Percentiles rank a stretch among this genome's conserved stretches.
Conservation (phyloP, 2,888 invertebrate species). For the Acronicta aceris region DNA sequence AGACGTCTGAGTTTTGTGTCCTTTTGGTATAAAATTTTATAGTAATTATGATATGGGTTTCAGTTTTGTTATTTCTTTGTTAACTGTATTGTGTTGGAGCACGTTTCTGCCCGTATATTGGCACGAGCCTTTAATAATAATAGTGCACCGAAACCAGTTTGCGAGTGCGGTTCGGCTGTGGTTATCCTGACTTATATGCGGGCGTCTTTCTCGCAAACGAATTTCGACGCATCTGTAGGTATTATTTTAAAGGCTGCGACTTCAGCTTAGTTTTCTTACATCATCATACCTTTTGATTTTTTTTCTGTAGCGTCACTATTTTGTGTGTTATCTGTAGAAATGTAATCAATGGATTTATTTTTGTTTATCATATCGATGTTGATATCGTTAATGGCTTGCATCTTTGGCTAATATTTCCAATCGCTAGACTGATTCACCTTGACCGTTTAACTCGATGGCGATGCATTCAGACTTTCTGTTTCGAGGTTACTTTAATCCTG, state of each 20-base stretch:
- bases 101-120: constrained; percentile 83
- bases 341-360: constrained; percentile 53
- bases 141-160: constrained; percentile 88
- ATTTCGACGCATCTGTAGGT: constrained; percentile 71
- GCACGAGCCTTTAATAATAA: constrained; percentile 89
- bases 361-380: constrained; percentile 55
- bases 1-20: constrained; percentile 80
- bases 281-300: constrained; percentile 49
- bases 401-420: constrained; percentile 54
- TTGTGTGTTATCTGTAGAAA: constrained; percentile 40
- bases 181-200: constrained; percentile 86
- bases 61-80: constrained; percentile 76
- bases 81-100: constrained; percentile 75
- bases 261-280: constrained; percentile 51
- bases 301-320: constrained; percentile 45
- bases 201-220: constrained; percentile 79
- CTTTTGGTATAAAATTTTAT: constrained; percentile 84
- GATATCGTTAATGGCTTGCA: constrained; percentile 46
- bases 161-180: constrained; percentile 84
- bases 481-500: constrained; percentile 78
- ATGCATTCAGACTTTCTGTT: constrained; percentile 78
- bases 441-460: constrained; percentile 74
- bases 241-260: constrained; percentile 57
- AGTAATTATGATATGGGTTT: constrained; percentile 71
- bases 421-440: constrained; percentile 76